A percentile compares a stretch with the other conserved stretches of the same genome.
Conservation (phyloP, 2,797 vertebrate genomes). For the Coregonus suidteri region DNA sequence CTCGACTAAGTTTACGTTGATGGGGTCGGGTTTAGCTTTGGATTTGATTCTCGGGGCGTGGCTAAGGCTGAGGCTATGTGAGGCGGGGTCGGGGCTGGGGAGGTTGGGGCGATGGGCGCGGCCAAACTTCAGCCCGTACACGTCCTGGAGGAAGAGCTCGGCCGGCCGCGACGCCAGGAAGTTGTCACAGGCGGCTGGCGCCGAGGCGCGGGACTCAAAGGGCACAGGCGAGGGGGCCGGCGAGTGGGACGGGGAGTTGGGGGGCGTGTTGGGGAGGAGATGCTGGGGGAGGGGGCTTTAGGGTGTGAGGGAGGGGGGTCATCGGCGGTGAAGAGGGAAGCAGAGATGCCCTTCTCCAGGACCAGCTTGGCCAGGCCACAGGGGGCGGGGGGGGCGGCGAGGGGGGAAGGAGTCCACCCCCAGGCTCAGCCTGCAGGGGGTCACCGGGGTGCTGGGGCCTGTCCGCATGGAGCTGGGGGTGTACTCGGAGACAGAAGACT, state of each 20-base stretch:
- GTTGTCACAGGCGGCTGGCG: slow-evolving; percentile 75
- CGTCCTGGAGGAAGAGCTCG: slow-evolving; percentile 93
- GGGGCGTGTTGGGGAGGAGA: slow-evolving; percentile 83
- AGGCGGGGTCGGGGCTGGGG: slow-evolving; percentile 64
- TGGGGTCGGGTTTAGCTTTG: slow-evolving; percentile 46
- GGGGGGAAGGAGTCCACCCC: slow-evolving; percentile 82
- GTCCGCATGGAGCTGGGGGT: slow-evolving; percentile 80
- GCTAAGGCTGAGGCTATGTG: not conserved
- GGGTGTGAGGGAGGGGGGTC: slow-evolving; percentile 36
- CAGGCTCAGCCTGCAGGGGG: slow-evolving; percentile 84
- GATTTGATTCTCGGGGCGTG: not conserved
- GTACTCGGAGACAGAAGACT: slow-evolving; percentile 67
- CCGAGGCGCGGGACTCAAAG: slow-evolving; percentile 72
- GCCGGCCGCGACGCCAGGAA: slow-evolving; percentile 93
- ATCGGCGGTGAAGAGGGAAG: slow-evolving; percentile 80
- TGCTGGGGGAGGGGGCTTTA: slow-evolving; percentile 51
- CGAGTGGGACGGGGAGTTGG: slow-evolving; percentile 85
- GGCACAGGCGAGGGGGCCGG: slow-evolving; percentile 79
- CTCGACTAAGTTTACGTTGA: slow-evolving; percentile 83
- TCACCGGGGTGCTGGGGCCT: slow-evolving; percentile 78
- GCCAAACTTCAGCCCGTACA: slow-evolving; percentile 85
- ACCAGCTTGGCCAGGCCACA: slow-evolving; percentile 86
- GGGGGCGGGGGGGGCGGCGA: slow-evolving; percentile 69
- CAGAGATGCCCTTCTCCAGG: slow-evolving; percentile 92
- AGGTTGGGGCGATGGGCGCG: slow-evolving; percentile 70